Evolutionary conservation across 2,888 invertebrate species (phyloP).

Genomic region (Drosophila aldrichi): DNA sequence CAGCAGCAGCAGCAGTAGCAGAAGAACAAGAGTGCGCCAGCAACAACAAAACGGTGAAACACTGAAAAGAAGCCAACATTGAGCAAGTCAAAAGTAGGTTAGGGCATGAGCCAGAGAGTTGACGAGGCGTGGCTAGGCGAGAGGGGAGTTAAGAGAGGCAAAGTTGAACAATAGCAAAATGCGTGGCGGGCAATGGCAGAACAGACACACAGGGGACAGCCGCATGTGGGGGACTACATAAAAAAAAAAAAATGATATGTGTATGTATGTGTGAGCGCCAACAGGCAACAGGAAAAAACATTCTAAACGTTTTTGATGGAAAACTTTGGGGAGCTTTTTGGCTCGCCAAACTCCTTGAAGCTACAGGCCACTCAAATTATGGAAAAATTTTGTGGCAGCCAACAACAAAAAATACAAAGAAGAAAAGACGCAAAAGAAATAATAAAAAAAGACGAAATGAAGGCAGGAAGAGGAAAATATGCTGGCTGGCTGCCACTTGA

Average conservation of each 20-base stretch:
- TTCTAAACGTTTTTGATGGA: slow-evolving; percentile 74
- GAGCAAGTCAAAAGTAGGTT: slow-evolving; percentile 74
- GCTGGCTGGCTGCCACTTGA: slow-evolving; percentile 57
- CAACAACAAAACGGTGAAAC: slow-evolving; percentile 45
- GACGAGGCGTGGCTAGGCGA: not conserved
- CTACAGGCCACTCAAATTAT: slow-evolving; percentile 62
- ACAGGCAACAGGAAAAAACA: slow-evolving; percentile 71
- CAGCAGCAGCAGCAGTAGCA: slow-evolving; percentile 1
- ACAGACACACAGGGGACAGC: slow-evolving; percentile 38
- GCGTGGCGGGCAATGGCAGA: slow-evolving; percentile 51
- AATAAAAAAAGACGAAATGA: not conserved
- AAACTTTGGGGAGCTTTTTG: slow-evolving; percentile 64
- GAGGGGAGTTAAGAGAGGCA: not conserved
- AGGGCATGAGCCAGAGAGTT: slow-evolving; percentile 34
- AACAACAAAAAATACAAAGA: slow-evolving; percentile 12
- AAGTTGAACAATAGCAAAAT: slow-evolving; percentile 77
- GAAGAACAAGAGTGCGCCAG: slow-evolving; percentile 39
- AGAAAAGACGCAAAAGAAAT: not conserved
- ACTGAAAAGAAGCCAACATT: slow-evolving; percentile 69
- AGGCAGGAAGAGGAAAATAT: slow-evolving; percentile 26
- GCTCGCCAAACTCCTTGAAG: slow-evolving; percentile 56
- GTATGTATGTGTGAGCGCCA: slow-evolving; percentile 49
- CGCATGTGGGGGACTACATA: slow-evolving; percentile 43
- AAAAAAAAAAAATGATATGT: slow-evolving; percentile 22
- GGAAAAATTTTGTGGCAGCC: slow-evolving; percentile 48